Evolutionary conservation across 2,888 invertebrate genomes (phyloP), one percentile per base, ranked within the genome.

Genomic region (Caenorhabditis wallacei): DNA sequence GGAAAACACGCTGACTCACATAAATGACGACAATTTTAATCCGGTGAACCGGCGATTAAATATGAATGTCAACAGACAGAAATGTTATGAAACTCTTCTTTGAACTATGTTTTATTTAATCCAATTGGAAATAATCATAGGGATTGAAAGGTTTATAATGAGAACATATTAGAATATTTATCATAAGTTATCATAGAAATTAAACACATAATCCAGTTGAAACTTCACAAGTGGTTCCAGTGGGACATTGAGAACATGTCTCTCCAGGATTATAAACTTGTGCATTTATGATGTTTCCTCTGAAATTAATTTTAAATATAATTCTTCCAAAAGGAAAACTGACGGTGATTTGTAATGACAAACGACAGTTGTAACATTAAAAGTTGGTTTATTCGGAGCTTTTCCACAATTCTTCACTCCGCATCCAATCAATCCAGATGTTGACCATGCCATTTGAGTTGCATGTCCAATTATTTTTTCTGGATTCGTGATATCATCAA

Each of bases 401-500:
- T 43, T 40, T 11, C 72, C 61, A 54, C 84, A 84, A 20, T 51
- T 57, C 22, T 72, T 76, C 3, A 80, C 57, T 37, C 84, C 84
- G 66, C 84, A 84, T 11, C 84, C 80, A 22, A 84, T 63, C 1
- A 20, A 37, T 16, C 46, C 69, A 11, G 78, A 72, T 2, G 18
- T 53, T 40, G 61, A 61, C 83, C 83, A 83, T 5, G 74, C 84
- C 70, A 80, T 69, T 76, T 84, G 81, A 11, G 81, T 78, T 20
- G 84, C 81, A 51, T 81, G 78, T 4, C 69, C 84, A 1, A 80
- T 71, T 51, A 24, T 43, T 8, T 22, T 24, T 7, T 16, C 71
- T 53, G 20, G 68, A 40, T 13, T 7, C 2, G 68, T 71, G 46
- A 64, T 54, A 4, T 68, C 30, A 13, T 18, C 37, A 30, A 61